These are phyloP conservation scores for Abscondita cerata DNA, from an alignment of 2,888 invertebrate species.

Conservation along the genomic window DNA sequence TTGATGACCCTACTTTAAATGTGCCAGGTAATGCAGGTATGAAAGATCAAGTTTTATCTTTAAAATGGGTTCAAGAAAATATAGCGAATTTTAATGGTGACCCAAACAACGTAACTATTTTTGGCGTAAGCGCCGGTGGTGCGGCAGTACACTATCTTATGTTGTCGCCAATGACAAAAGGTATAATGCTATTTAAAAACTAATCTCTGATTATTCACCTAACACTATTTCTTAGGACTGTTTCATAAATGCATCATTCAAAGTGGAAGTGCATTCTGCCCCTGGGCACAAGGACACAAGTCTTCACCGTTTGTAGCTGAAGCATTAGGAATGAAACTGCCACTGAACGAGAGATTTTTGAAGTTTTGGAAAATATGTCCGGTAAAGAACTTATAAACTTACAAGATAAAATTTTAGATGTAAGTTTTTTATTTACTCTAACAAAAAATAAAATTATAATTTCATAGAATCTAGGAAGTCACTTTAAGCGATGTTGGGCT, in stretches of 20 bases:
- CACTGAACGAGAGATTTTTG: conserved; percentile 46
- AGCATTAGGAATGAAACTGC: conserved; percentile 44
- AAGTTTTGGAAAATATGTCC: conserved; percentile 43
- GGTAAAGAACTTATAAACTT: conserved; percentile 42
- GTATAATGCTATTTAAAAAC: conserved; percentile 34
- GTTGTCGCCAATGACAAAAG: conserved; percentile 60
- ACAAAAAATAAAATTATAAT: not conserved
- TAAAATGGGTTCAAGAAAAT: conserved; percentile 66
- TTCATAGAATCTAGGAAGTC: too few relatives aligned
- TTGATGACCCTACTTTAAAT: conserved; percentile 58
- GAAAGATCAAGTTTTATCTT: conserved; percentile 66
- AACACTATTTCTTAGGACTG: conserved; percentile 41
- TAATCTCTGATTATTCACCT: not conserved
- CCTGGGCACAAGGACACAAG: conserved; percentile 47
- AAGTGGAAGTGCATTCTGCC: conserved; percentile 50
- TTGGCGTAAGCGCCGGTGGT: conserved; percentile 64
- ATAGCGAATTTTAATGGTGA: conserved; percentile 62
- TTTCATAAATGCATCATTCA: conserved; percentile 53
- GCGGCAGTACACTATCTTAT: conserved; percentile 60
- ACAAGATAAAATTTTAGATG: conserved; percentile 43
- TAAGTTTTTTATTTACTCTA: conserved; percentile 23
- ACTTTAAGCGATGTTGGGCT: conserved; percentile 30
- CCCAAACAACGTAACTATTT: conserved; percentile 61
- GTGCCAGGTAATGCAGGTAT: conserved; percentile 64
- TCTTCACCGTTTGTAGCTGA: conserved; percentile 52